A percentile compares a stretch with the other conserved stretches of the same genome.
Conservation (phyloP, 2,113 vertebrate genomes). For the Andinoacara biseriatus region DNA sequence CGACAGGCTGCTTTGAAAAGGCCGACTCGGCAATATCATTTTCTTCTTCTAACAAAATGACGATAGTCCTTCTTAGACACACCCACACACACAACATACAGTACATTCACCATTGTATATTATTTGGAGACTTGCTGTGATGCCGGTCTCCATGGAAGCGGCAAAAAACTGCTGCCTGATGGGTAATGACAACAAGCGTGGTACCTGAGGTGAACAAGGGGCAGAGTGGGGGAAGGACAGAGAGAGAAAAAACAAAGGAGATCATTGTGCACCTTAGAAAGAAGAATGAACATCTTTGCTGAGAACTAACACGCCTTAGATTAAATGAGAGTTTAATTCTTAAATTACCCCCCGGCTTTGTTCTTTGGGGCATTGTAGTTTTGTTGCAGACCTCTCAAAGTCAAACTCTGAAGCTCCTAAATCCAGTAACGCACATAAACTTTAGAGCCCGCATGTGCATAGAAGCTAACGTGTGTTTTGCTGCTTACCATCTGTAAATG, state of each 20-base stretch:
- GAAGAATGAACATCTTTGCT: background rate
- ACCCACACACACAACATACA: background rate
- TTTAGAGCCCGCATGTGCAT: background rate
- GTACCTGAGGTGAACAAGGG: conserved; percentile 38
- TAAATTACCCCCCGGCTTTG: background rate
- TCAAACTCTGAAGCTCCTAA: background rate
- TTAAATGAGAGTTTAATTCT: background rate
- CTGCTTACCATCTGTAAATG: too few species aligned
- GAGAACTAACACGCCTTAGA: background rate
- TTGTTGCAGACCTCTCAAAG: background rate
- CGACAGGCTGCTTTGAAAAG: conserved; percentile 38
- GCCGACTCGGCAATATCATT: conserved; percentile 3
- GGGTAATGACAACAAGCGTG: conserved; percentile 43
- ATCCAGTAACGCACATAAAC: background rate
- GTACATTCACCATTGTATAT: conserved; percentile 7
- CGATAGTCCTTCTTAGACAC: conserved; percentile 22
- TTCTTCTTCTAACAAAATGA: conserved; percentile 45
- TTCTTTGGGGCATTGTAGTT: background rate
- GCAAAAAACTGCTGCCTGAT: conserved; percentile 45
- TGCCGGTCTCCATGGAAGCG: conserved; percentile 66
- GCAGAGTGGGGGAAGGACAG: background rate
- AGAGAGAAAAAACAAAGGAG: background rate
- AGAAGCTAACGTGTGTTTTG: background rate
- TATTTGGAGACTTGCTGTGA: conserved; percentile 45
- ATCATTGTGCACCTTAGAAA: background rate